Evolutionary conservation across 2,888 invertebrate genomes (phyloP).

Genomic region (Drosophila parthenogenetica): DNA sequence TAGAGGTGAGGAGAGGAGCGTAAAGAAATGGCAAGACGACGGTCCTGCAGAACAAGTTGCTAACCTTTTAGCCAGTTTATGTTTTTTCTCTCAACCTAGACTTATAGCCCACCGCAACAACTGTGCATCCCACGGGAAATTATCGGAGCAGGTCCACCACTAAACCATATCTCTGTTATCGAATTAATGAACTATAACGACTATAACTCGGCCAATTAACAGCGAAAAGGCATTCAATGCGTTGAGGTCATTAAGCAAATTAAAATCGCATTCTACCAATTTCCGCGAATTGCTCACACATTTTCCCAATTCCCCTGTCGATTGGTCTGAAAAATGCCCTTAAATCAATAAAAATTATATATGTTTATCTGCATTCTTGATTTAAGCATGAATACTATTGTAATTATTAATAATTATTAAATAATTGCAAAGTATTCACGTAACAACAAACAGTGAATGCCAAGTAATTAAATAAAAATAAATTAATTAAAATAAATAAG

Average conservation of each 20-base stretch:
- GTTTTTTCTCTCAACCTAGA: constrained; percentile 24
- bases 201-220: constrained; percentile 32
- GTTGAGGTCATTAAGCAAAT: constrained; percentile 36
- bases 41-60: constrained; percentile 40
- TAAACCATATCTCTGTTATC: constrained; percentile 7
- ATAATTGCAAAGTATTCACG: constrained; percentile 1
- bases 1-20: no score
- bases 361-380: constrained; percentile 33
- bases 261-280: constrained; percentile 31
- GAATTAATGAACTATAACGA: constrained; percentile 37
- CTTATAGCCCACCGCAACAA: constrained; percentile 1
- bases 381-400: constrained; percentile 30
- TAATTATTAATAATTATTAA: constrained; percentile 26
- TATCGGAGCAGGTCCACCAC: not conserved
- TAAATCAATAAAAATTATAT: constrained; percentile 52
- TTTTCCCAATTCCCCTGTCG: not conserved
- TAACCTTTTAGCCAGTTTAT: constrained; percentile 62
- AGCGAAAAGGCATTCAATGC: constrained; percentile 16
- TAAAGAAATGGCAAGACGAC: no score
- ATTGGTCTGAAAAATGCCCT: constrained; percentile 17
- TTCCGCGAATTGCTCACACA: not conserved
- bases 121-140: constrained; percentile 11
- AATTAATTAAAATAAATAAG: constrained; percentile 9
- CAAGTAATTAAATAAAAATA: no score
- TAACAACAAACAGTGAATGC: not conserved